Evolutionary conservation across 1,140 invertebrate genomes (phyloP).

Genomic region (Parapsyche elsis): DNA sequence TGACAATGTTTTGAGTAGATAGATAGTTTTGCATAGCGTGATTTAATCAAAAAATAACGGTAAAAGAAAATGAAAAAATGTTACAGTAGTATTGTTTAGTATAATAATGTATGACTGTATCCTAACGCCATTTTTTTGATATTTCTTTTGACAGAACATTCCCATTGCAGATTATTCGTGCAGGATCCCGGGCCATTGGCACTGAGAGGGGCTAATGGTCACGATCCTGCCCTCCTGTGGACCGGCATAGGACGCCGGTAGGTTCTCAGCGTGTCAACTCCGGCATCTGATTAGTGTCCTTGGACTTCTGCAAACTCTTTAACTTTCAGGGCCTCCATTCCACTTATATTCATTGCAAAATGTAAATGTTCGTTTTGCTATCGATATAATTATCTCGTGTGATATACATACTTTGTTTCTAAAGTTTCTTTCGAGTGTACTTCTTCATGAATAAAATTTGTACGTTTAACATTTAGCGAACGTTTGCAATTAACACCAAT

Average conservation of each 20-base stretch:
- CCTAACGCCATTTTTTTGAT: conserved; percentile 13
- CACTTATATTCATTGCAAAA: not conserved
- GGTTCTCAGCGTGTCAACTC: conserved; percentile 17
- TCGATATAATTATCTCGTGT: no score
- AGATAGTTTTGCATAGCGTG: no score
- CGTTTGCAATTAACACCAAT: no score
- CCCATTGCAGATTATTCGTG: conserved; percentile 56
- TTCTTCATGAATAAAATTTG: no score
- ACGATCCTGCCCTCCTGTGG: conserved; percentile 54
- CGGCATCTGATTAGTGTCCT: conserved; percentile 18
- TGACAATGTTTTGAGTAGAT: no score
- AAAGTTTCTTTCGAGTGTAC: no score
- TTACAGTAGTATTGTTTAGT: not conserved
- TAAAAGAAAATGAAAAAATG: not conserved
- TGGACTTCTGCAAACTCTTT: conserved; percentile 2
- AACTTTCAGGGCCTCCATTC: not conserved
- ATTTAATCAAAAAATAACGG: no score
- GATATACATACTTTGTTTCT: no score
- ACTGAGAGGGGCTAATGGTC: conserved; percentile 51
- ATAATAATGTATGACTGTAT: not conserved
- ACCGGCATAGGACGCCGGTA: conserved; percentile 51
- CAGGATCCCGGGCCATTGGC: conserved; percentile 52
- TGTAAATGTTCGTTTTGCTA: no score
- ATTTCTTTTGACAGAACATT: conserved; percentile 50
- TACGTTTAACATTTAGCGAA: no score